phyloP scores from a whole-genome alignment of 2,113 vertebrate genomes.

The Chionodraco myersi region DNA sequence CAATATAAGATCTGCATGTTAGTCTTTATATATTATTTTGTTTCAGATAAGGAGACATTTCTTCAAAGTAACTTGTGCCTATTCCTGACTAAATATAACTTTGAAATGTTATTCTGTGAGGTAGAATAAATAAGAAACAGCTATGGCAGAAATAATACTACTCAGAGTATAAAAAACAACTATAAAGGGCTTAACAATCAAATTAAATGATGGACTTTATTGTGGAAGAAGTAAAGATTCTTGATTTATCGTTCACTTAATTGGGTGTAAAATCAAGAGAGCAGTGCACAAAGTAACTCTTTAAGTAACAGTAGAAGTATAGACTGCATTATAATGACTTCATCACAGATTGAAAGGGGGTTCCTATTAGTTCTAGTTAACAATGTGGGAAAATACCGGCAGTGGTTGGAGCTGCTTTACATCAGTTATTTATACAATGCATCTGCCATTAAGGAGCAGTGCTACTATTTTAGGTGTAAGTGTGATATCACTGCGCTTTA shows the following conservation, averaged over 20 bases:
- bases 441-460: conserved; percentile 9
- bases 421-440: conserved; percentile 39
- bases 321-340: not conserved
- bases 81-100: not conserved
- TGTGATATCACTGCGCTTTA: not conserved
- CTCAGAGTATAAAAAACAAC: not conserved
- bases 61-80: not conserved
- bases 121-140: not conserved
- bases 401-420: not conserved
- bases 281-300: not conserved
- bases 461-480: not conserved
- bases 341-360: not conserved
- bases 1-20: not conserved
- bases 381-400: not conserved
- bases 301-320: not conserved
- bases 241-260: no score
- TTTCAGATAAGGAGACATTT: not conserved
- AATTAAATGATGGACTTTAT: not conserved
- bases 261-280: no score
- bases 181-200: not conserved
- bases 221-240: not conserved
- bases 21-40: not conserved
- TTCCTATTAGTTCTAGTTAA: conserved; percentile 2
- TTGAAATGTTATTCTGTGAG: not conserved
- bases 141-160: not conserved